Evolutionary conservation across 2,797 vertebrate species (phyloP).

Genomic region (Malacoctenus gilli): DNA sequence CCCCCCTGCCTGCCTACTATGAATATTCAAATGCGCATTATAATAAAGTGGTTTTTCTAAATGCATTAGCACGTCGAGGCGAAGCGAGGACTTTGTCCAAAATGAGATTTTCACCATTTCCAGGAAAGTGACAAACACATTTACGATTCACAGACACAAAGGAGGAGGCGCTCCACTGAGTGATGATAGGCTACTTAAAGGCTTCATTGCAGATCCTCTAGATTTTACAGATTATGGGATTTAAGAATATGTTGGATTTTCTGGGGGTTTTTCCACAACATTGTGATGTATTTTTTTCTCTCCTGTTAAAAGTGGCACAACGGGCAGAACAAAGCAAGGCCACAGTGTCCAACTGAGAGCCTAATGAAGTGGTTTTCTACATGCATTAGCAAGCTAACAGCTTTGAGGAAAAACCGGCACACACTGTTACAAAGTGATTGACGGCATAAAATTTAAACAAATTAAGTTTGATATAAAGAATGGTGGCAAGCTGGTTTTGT

Average conservation of each 20-base stretch:
- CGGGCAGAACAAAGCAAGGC: slow-evolving; percentile 37
- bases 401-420: background rate
- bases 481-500: background rate
- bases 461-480: slow-evolving; percentile 1
- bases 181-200: background rate
- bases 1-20: slow-evolving; percentile 45
- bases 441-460: slow-evolving; percentile 13
- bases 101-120: slow-evolving; percentile 47
- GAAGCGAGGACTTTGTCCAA: slow-evolving; percentile 25
- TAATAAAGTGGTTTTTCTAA: slow-evolving; percentile 71
- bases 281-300: background rate
- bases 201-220: slow-evolving; percentile 15
- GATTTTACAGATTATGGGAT: background rate
- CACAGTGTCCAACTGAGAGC: slow-evolving; percentile 21
- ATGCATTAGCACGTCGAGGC: slow-evolving; percentile 52
- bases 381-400: slow-evolving; percentile 30
- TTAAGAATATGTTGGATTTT: slow-evolving; percentile 9
- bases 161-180: background rate
- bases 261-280: slow-evolving; percentile 2
- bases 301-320: slow-evolving; percentile 19
- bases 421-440: slow-evolving; percentile 19
- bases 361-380: slow-evolving; percentile 44
- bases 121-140: slow-evolving; percentile 22
- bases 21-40: slow-evolving; percentile 73
- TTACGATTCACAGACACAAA: slow-evolving; percentile 21